These are phyloP conservation scores for Pammene aurita DNA, from an alignment of 2,888 invertebrate species.

Conservation along the genomic window DNA sequence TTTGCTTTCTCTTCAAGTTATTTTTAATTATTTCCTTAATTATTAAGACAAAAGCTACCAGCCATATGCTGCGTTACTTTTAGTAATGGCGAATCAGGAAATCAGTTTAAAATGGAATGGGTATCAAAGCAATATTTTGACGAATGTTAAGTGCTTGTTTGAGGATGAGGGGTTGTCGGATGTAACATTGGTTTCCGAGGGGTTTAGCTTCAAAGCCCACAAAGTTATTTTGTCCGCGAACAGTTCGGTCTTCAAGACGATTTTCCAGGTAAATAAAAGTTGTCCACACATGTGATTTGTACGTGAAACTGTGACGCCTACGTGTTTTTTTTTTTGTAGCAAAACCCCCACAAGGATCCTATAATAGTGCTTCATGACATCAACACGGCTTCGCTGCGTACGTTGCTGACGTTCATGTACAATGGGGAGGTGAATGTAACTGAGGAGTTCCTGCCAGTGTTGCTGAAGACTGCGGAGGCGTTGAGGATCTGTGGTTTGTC, in stretches of 20 bases:
- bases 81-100: slow-evolving; percentile 80
- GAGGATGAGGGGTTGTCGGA: slow-evolving; percentile 86
- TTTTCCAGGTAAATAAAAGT: slow-evolving; percentile 81
- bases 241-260: slow-evolving; percentile 85
- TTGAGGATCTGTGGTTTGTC: slow-evolving; percentile 87
- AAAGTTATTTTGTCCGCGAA: slow-evolving; percentile 87
- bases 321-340: slow-evolving; percentile 80
- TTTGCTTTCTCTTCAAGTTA: slow-evolving; percentile 50
- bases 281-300: slow-evolving; percentile 31
- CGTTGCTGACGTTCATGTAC: slow-evolving; percentile 87
- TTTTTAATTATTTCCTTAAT: slow-evolving; percentile 50
- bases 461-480: slow-evolving; percentile 87
- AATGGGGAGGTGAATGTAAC: slow-evolving; percentile 89
- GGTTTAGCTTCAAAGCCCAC: slow-evolving; percentile 86
- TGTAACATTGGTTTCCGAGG: slow-evolving; percentile 86
- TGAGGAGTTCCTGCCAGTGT: slow-evolving; percentile 86
- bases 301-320: slow-evolving; percentile 62
- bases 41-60: slow-evolving; percentile 38
- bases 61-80: slow-evolving; percentile 41
- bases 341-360: slow-evolving; percentile 89
- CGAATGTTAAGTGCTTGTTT: slow-evolving; percentile 85
- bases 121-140: slow-evolving; percentile 85
- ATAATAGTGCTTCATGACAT: slow-evolving; percentile 90
- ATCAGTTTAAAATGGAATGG: slow-evolving; percentile 89
- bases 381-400: slow-evolving; percentile 85